Evolutionary conservation across 2,113 vertebrate genomes (phyloP), one percentile per base, ranked within the genome.

Genomic region (Melanostigma gelatinosum): DNA sequence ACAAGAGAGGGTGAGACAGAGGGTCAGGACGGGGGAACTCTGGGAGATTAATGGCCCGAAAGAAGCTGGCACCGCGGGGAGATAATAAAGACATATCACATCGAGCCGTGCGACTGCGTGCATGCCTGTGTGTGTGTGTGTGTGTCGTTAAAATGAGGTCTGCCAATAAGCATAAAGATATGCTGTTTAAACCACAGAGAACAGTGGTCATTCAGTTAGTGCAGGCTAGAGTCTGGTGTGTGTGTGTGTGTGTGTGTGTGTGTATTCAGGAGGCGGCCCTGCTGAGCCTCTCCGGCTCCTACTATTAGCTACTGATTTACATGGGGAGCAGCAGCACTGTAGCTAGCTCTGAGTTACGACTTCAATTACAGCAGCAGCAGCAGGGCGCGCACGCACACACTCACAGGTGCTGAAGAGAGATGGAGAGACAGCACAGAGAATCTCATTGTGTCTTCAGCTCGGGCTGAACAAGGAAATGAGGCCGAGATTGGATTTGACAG

Each of bases 311-410:
- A 10, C 83, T 87, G 85, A 92, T 93, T 88, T 92, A 91, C 91
- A 93, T 93, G 73, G 80, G 72, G 83, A 82, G 75, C 74, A 89
- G 78, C 85, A 75, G 85, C 73, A 86, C 82, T 71, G 87, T 83
- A 86, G 80, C 89, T 67, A 61, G 87, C 76, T 67, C 75, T 90
- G 90, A 92, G 85, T 90, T 93, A 93, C 75, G 80, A 92, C 89
- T 94, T 92, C 93, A 94, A 93, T 93, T 94, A 93, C 84, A 83
- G 75, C 81, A 77, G 84, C 81, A 82, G 86, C 81, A 80, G 86
- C 75, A 27, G 38, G 15, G 13, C 44, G 50, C 29, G 54, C 15
- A 24, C 38, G 6, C 29, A 36, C 78, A 42, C 62, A 55, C 55
- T 61, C 50, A 54, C 61, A 77, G 72, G 86, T 79, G 77, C 87